Conservation (phyloP, 2,888 invertebrate genomes). For the Endotricha flammealis region DNA sequence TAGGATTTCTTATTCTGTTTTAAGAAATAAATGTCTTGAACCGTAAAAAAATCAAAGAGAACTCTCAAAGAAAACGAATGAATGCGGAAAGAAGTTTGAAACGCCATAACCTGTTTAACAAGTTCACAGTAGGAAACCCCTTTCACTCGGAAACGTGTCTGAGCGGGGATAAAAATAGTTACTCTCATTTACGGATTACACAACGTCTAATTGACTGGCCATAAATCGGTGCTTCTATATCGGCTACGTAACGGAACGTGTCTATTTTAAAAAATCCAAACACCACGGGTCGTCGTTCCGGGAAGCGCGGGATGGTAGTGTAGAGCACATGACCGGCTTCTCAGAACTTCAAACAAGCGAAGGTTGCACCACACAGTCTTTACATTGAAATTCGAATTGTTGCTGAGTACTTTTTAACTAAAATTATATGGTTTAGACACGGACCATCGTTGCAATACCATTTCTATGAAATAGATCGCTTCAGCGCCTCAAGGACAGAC, state of each 20-base stretch:
- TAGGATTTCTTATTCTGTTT: too few relatives aligned
- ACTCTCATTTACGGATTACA: slow-evolving; percentile 56
- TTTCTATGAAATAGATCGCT: too few relatives aligned
- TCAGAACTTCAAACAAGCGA: slow-evolving; percentile 49
- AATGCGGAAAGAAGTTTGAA: slow-evolving; percentile 34
- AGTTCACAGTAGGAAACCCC: slow-evolving; percentile 58
- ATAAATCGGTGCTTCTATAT: slow-evolving; percentile 49
- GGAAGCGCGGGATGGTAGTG: slow-evolving; percentile 40
- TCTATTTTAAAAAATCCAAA: slow-evolving; percentile 71
- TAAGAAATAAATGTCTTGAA: too few relatives aligned
- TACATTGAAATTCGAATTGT: slow-evolving; percentile 54
- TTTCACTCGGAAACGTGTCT: slow-evolving; percentile 59
- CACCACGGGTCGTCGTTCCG: slow-evolving; percentile 50
- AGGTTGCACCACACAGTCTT: slow-evolving; percentile 58
- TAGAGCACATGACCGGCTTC: slow-evolving; percentile 53
- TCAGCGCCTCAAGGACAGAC: too few relatives aligned
- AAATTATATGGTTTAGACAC: slow-evolving; percentile 28
- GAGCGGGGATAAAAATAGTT: slow-evolving; percentile 52
- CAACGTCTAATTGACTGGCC: slow-evolving; percentile 53
- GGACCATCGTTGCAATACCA: too few relatives aligned
- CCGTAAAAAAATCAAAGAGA: too few relatives aligned
- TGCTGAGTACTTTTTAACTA: slow-evolving; percentile 55
- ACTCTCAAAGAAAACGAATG: slow-evolving; percentile 3
- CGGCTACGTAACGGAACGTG: slow-evolving; percentile 52
- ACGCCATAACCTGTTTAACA: slow-evolving; percentile 42